These are phyloP conservation scores for Oncorhynchus tshawytscha DNA, from an alignment of 2,113 vertebrate genomes.

Conservation along the genomic window DNA sequence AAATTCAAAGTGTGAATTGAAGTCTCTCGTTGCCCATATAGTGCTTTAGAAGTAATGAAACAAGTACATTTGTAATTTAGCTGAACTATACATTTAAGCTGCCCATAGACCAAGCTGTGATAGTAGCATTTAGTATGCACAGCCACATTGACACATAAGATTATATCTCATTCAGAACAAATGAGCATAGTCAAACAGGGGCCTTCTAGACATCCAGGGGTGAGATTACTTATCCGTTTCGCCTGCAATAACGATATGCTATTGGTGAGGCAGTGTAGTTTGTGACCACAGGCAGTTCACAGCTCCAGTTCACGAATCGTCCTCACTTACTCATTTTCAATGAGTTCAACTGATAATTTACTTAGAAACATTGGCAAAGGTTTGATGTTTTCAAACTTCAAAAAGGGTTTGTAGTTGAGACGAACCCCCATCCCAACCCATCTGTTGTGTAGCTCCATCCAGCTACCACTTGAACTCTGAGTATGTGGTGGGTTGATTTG, in stretches of 20 bases:
- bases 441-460: no score
- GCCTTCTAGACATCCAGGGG: not conserved
- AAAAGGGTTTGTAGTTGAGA: no score
- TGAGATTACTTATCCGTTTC: not conserved
- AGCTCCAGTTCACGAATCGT: not conserved
- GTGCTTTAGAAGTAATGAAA: not conserved
- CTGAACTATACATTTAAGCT: no score
- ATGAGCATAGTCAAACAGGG: constrained; percentile 7
- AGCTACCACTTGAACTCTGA: no score
- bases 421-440: no score
- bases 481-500: no score
- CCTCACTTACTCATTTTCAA: not conserved
- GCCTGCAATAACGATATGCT: not conserved
- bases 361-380: not conserved
- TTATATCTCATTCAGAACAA: not conserved
- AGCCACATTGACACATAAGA: not conserved
- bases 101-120: not conserved
- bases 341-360: not conserved
- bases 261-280: not conserved
- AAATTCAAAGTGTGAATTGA: no score
- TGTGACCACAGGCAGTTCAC: not conserved
- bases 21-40: no score
- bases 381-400: no score
- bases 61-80: no score
- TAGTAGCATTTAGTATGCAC: constrained; percentile 4